Evolutionary conservation across 2,113 vertebrate genomes (phyloP).

Genomic region (Leptobrachium leishanense): DNA sequence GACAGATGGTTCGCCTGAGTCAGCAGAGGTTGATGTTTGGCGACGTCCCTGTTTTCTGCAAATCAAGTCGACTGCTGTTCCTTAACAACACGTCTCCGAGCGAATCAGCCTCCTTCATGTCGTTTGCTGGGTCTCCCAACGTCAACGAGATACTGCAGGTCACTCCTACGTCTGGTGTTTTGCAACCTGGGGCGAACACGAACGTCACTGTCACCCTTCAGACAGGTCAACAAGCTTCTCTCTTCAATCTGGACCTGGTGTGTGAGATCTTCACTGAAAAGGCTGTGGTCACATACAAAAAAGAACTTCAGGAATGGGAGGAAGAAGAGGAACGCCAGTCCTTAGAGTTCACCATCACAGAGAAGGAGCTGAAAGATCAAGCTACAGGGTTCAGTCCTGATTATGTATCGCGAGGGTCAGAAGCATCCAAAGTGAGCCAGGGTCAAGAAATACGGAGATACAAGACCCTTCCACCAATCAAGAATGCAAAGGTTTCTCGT

Average conservation of each 20-base stretch:
- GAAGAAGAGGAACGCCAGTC: constrained; percentile 65
- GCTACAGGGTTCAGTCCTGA: not conserved
- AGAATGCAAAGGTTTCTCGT: constrained; percentile 49
- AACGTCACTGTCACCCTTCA: constrained; percentile 75
- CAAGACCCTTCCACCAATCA: constrained; percentile 80
- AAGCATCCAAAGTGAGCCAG: not conserved
- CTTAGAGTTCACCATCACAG: constrained; percentile 80
- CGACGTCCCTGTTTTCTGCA: constrained; percentile 75
- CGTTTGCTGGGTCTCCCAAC: constrained; percentile 62
- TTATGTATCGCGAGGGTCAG: not conserved
- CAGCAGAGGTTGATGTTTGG: constrained; percentile 74
- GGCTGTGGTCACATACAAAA: constrained; percentile 62
- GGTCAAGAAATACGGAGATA: constrained; percentile 44
- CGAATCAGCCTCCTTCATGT: constrained; percentile 71
- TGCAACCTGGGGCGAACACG: constrained; percentile 70
- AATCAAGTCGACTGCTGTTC: constrained; percentile 78
- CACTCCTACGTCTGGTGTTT: constrained; percentile 69
- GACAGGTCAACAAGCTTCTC: constrained; percentile 63
- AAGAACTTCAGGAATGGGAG: constrained; percentile 70
- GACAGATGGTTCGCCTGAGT: constrained; percentile 61
- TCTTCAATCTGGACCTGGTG: constrained; percentile 74
- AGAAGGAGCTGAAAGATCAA: constrained; percentile 47
- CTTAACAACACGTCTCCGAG: constrained; percentile 76
- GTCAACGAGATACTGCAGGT: constrained; percentile 67
- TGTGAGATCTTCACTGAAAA: constrained; percentile 79